Conservation (phyloP, 2,113 vertebrate species). For the Lasiurus cinereus region DNA sequence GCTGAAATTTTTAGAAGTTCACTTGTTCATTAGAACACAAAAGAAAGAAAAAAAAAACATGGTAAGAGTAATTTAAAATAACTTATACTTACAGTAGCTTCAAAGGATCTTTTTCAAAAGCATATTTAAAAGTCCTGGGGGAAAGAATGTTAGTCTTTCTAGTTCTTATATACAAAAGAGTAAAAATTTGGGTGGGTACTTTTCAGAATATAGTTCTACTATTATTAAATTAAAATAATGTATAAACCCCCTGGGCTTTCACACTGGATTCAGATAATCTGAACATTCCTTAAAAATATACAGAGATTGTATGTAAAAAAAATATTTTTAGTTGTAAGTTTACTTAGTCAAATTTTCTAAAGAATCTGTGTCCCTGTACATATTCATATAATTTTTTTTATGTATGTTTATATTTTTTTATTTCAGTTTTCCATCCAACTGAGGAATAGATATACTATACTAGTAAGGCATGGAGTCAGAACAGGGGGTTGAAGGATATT, state of each 20-base stretch:
- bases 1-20: conserved; percentile 55
- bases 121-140: conserved; percentile 70
- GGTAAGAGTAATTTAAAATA: conserved; percentile 68
- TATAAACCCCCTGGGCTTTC: background rate
- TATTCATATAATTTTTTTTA: too few relatives aligned
- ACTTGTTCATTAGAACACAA: conserved; percentile 66
- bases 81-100: conserved; percentile 62
- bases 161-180: conserved; percentile 52
- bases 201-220: conserved; percentile 52
- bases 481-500: rapidly evolving
- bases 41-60: conserved; percentile 20
- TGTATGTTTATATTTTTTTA: too few relatives aligned
- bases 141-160: conserved; percentile 53
- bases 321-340: background rate
- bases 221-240: conserved; percentile 34
- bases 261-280: background rate
- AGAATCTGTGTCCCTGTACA: background rate
- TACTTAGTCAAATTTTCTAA: background rate
- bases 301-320: background rate
- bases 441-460: background rate
- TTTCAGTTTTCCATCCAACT: background rate
- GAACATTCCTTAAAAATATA: background rate
- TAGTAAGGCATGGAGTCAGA: background rate
- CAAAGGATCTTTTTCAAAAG: conserved; percentile 75
- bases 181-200: conserved; percentile 24